Percentiles rank a stretch among this genome's conserved stretches.
Evolutionary conservation across 2,888 invertebrate species (phyloP).

Genomic region (Conomelus anceps): DNA sequence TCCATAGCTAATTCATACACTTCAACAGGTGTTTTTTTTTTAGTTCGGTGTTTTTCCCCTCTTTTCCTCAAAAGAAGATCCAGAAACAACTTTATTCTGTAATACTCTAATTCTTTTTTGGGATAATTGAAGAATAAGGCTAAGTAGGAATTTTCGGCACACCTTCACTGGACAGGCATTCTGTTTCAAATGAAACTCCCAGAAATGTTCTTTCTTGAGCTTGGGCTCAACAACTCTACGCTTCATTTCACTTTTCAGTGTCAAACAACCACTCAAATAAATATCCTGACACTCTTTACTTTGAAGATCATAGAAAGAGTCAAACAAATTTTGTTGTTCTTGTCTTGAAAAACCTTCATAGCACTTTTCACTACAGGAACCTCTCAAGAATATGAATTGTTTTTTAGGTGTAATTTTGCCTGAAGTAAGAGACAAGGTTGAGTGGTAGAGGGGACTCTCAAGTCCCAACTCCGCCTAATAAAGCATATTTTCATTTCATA

Average conservation of each 20-base stretch:
- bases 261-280: neutral
- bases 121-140: slow-evolving; percentile 5
- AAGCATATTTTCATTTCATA: no score
- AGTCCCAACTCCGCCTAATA: no score
- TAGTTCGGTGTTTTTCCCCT: slow-evolving; percentile 14
- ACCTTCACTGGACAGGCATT: neutral
- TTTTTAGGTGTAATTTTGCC: neutral
- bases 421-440: neutral
- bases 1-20: slow-evolving; percentile 20
- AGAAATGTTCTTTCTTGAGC: neutral
- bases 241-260: neutral
- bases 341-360: neutral
- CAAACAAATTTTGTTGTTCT: slow-evolving; percentile 11
- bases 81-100: neutral
- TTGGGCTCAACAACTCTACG: neutral
- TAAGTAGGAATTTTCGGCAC: slow-evolving; percentile 12
- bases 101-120: slow-evolving; percentile 15
- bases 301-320: neutral
- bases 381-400: neutral
- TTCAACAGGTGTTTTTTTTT: slow-evolving; percentile 12
- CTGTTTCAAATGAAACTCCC: slow-evolving; percentile 1
- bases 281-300: slow-evolving; percentile 17
- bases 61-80: slow-evolving; percentile 1
- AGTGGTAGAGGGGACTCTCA: no score
- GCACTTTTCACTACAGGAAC: slow-evolving; percentile 9